Evolutionary conservation across 1,140 invertebrate species (phyloP), one percentile per base, ranked within the genome.

Genomic region (Campoletis sonorensis): DNA sequence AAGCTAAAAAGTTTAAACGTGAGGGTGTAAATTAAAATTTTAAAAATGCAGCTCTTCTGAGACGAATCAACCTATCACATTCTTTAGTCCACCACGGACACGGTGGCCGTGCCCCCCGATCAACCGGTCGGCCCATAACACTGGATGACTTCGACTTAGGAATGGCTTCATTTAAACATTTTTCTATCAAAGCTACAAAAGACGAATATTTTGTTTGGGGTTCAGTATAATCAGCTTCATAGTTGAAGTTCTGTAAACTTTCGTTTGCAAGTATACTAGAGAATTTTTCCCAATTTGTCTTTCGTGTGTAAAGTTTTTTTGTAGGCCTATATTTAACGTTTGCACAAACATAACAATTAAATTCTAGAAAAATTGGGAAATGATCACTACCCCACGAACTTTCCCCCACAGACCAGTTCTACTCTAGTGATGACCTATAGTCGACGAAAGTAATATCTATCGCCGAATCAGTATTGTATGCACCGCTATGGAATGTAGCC

Each of bases 311-410:
- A 16, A 61, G 21, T 76, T 37, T 80, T 58, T 79, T 45, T 40
- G 75, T 30, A 68, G 26, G n/a, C 72, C 54, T 84, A 51, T 82
- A 4, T 4, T 30, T 30, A n/a, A 77, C 16, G 27, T 15, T 11
- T 8, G 70, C 67, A 23, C 61, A 8, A 15, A n/a, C 58, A 51
- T 4, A 33, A 18, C 37, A n/a, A 40, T 68, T 67, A 4, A 81
- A 30, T 71, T 81, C 79, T 40, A 84, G 81, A 1, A 26, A 4
- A 26, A 82, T 82, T 0, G 76, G 76, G 15, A 82, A 84, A 49
- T 81, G 77, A 26, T 82, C 81, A 73, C 77, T 81, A 16, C 77
- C 64, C 83, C 78, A 84, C 27, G 58, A 70, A 26, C 81, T 79
- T 0, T 84, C 79, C 0, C 79, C 83, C 79, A 80, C 82, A 54